Conservation (phyloP, 2,888 invertebrate genomes). For the Odontothrips loti region DNA sequence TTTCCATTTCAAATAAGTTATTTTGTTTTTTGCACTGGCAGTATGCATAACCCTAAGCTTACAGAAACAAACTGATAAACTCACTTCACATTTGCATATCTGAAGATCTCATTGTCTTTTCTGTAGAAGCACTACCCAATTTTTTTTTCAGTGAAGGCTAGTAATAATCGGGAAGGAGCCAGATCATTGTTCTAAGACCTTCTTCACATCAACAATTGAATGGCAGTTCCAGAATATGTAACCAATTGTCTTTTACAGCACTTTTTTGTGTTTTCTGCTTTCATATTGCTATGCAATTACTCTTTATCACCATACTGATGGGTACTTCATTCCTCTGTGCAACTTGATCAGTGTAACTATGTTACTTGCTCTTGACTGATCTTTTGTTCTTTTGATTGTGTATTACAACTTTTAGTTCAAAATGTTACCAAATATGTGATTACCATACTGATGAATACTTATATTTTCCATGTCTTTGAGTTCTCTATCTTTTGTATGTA, state of each 20-base stretch:
- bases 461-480: background rate
- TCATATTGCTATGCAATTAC: too few relatives aligned
- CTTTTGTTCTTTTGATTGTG: background rate
- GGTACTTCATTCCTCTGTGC: too few relatives aligned
- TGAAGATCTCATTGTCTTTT: background rate
- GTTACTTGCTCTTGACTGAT: background rate
- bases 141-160: too few relatives aligned
- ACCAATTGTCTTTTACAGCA: too few relatives aligned
- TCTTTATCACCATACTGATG: too few relatives aligned
- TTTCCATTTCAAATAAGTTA: conserved; percentile 8
- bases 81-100: background rate
- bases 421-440: conserved; percentile 27
- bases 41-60: background rate
- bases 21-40: background rate
- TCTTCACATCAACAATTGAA: too few relatives aligned
- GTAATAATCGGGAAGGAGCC: too few relatives aligned
- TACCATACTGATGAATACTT: conserved; percentile 4
- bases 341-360: too few relatives aligned
- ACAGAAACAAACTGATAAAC: background rate
- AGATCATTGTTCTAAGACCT: too few relatives aligned
- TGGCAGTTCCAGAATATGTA: too few relatives aligned
- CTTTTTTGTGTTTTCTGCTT: too few relatives aligned
- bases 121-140: too few relatives aligned
- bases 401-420: conserved; percentile 16
- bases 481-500: background rate